Conservation (phyloP, 2,888 invertebrate genomes). For the Drosophila seclusa region DNA sequence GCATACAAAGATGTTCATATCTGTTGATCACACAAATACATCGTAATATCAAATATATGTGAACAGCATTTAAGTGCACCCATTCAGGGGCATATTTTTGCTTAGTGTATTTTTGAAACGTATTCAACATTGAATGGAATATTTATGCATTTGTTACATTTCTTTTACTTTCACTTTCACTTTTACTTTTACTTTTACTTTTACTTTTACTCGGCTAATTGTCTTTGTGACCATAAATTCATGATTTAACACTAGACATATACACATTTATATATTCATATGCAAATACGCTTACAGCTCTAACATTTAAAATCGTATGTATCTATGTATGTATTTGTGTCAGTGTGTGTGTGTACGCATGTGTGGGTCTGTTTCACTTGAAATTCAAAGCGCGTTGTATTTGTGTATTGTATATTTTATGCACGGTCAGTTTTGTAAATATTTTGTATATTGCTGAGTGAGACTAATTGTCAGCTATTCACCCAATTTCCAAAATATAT, state of each 20-base stretch:
- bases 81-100: neutral
- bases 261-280: slow-evolving; percentile 31
- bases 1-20: slow-evolving; percentile 15
- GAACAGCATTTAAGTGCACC: neutral
- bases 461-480: neutral
- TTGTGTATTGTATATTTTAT: neutral
- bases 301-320: slow-evolving; percentile 55
- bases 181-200: slow-evolving; percentile 8
- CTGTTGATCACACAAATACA: neutral
- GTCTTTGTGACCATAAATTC: slow-evolving; percentile 50
- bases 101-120: neutral
- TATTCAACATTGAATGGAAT: slow-evolving; percentile 15
- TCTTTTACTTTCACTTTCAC: slow-evolving; percentile 7
- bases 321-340: neutral
- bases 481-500: slow-evolving; percentile 4
- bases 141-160: slow-evolving; percentile 2
- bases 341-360: slow-evolving; percentile 1
- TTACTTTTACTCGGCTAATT: slow-evolving; percentile 40
- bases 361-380: neutral
- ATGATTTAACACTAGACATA: slow-evolving; percentile 46
- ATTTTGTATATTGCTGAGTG: neutral
- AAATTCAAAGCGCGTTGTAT: neutral
- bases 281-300: slow-evolving; percentile 39
- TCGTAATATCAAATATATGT: neutral
- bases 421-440: neutral